A percentile compares a stretch with the other conserved stretches of the same genome.
phyloP scores from a whole-genome alignment of 2,113 vertebrate species.

The Ptilorrhoa leucosticta region DNA sequence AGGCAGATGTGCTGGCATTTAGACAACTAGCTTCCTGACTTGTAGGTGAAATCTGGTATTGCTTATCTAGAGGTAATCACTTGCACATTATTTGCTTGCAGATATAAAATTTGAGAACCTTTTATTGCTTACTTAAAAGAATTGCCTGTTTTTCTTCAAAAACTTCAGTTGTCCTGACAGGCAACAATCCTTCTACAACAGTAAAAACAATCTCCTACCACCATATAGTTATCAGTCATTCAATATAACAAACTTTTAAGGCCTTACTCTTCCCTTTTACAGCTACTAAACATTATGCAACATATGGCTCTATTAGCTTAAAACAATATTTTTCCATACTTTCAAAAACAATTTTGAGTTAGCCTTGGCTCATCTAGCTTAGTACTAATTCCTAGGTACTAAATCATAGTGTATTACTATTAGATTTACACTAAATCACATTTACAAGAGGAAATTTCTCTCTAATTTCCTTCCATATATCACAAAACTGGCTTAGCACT shows the following conservation, averaged over 20 bases:
- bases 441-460: background rate
- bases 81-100: background rate
- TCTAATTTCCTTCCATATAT: background rate
- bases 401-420: background rate
- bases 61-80: background rate
- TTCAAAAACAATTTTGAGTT: background rate
- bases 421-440: background rate
- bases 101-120: background rate
- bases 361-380: background rate
- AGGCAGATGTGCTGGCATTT: slow-evolving; percentile 25
- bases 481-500: background rate
- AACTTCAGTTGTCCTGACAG: background rate
- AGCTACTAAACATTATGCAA: background rate
- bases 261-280: background rate
- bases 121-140: background rate
- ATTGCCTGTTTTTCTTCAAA: background rate
- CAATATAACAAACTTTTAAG: background rate
- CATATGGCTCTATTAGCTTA: background rate
- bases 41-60: background rate
- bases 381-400: background rate
- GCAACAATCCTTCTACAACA: background rate
- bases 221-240: background rate
- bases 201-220: background rate
- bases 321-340: background rate
- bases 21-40: slow-evolving; percentile 3